Base-by-base conservation (phyloP, 2,888 invertebrate genomes). In the Nymphalis c-album region DNA sequence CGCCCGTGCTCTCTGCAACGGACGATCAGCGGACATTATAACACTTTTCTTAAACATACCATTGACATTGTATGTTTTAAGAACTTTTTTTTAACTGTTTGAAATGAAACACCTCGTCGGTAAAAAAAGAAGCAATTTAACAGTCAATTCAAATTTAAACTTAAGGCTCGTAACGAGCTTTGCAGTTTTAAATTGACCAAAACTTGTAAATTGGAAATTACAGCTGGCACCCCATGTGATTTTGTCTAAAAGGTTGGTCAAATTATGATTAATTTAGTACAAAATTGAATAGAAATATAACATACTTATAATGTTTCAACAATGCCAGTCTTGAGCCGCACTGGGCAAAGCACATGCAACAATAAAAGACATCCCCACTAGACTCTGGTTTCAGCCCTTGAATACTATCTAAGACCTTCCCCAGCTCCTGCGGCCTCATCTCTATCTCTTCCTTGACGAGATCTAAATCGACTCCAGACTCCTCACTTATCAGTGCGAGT, bases 281-380 rank as follows among this genome's bases (percentile, higher is more conserved):
- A 31, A 31, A 48, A 48, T 48, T 7, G 6, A 63, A 22, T 10
- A 40, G 13, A 51, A 50, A 46, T 20, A 10, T 40, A 46, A 66
- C 76, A 70, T 76, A 92, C 92, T 84, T 89, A 74, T 92, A 93
- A 77, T 93, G 92, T 50, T 83, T 78, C 26, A 92, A 68, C 77
- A 91, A 85, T 10, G 86, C 85, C 2, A 58, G 75, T 53, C 80
- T 79, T 1, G 75, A 81, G 60, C 71, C 80, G 64, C 80, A 87
- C 72, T 84, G 84, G 18, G 75, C 73, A 63, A 89, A 84, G 72
- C 92, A 93, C 22, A 91, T 85, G 64, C 92, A 93, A 72, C 92
- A 93, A 68, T 85, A 78, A 69, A 78, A 86, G 16, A 74, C 22
- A 4, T 82, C 82, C 0, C 50, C 68, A 40, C 48, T 65, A 8